A percentile compares a stretch with the other conserved stretches of the same genome.
Evolutionary conservation across 64 coral and sea anemone species (phyloP).

Genomic region (Catalaphyllia jardinei): DNA sequence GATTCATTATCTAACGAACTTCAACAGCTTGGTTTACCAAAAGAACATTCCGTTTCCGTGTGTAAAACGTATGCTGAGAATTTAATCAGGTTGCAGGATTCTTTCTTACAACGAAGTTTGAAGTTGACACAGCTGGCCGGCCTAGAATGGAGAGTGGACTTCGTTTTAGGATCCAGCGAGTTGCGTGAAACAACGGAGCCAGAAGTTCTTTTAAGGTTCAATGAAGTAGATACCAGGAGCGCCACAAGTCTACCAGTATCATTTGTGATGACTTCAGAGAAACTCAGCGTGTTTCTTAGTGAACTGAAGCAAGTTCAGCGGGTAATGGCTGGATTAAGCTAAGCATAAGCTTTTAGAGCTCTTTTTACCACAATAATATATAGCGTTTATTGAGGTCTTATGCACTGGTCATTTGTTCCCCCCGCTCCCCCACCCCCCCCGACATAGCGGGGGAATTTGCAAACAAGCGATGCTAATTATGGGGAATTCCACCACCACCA

Average conservation of each 20-base stretch:
- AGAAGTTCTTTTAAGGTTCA: constrained; percentile 88
- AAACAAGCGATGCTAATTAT: too few relatives aligned
- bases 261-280: constrained; percentile 82
- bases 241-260: constrained; percentile 47
- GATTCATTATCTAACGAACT: constrained; percentile 90
- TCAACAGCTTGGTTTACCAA: constrained; percentile 94
- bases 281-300: constrained; percentile 82
- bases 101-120: constrained; percentile 61
- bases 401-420: too few relatives aligned
- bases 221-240: constrained; percentile 41
- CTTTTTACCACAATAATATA: neutral
- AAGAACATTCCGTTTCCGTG: constrained; percentile 79
- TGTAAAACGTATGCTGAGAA: constrained; percentile 94
- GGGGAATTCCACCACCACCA: too few relatives aligned
- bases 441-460: too few relatives aligned
- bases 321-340: constrained; percentile 85
- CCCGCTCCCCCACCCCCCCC: too few relatives aligned
- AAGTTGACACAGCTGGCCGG: constrained; percentile 71
- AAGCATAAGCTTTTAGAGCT: neutral
- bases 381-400: too few relatives aligned
- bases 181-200: constrained; percentile 77
- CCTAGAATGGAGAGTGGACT: constrained; percentile 96
- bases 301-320: constrained; percentile 92
- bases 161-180: constrained; percentile 91
- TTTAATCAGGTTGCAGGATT: constrained; percentile 72